Evolutionary conservation across 2,797 vertebrate species (phyloP), one percentile per base, ranked within the genome.

Genomic region (Parotocinclus haroldoi): DNA sequence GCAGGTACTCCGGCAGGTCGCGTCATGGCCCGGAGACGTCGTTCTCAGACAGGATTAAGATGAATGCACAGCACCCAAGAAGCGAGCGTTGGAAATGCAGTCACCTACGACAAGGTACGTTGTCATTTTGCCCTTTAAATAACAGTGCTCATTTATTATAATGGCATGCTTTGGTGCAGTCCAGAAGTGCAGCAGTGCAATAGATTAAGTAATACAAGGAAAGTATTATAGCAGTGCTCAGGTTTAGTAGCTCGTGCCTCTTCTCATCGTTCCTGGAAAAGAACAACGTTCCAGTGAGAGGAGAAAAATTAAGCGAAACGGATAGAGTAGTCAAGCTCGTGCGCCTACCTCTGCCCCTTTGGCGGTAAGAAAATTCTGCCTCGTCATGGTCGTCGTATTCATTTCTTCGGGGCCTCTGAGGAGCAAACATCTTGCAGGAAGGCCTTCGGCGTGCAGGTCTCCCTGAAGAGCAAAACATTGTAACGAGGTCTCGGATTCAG

Each of bases 311-410:
- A 27, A 38, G 27, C 3, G 17, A 58, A 59, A 49, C 2, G 12
- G 3, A 48, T 12, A 48, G n/a, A 16, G 1, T 1, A 11, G n/a
- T 2, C 3, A 0, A 7, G 16, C 7, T 51, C 8, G 10, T 6
- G 17, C 27, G 4, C 58, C 68, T 69, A 83, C 84, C 84, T 78
- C 78, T 80, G 50, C 84, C 81, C 63, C 78, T 76, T 61, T 75
- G 70, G 69, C 45, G 66, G 37, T 66, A 69, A 44, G 76, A 58
- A 62, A 73, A 54, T 17, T 76, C 78, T 0, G 66, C 54, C 27
- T 80, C 77, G 10, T 78, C 68, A 46, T 72, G 45, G 16, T 76
- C 75, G 42, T 80, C 75, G 0, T 76, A 73, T 50, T 81, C 81
- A 38, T 73, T 76, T 69, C 82, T 73, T 36, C 65, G 73, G 40